Percentiles rank a stretch among this genome's conserved stretches.
Conservation (phyloP, 2,113 vertebrate genomes). For the Xenus cinereus region DNA sequence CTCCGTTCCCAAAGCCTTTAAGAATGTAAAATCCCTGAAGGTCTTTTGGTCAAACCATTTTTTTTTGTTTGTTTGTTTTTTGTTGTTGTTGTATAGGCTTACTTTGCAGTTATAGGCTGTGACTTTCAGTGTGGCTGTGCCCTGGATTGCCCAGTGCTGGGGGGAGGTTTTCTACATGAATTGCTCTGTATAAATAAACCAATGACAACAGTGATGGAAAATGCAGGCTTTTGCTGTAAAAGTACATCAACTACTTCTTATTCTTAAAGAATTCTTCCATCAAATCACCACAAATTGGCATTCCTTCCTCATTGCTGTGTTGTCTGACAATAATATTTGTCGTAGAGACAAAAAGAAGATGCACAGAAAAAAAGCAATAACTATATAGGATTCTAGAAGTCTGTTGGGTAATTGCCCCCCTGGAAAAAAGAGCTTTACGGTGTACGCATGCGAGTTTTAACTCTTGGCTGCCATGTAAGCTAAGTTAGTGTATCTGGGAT, state of each 20-base stretch:
- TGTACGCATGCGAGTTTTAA: neutral
- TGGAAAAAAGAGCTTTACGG: constrained; percentile 15
- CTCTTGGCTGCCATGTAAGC: neutral
- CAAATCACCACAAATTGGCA: constrained; percentile 22
- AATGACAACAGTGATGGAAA: constrained; percentile 46
- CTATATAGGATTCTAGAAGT: neutral
- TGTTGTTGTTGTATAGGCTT: neutral
- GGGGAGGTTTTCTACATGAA: constrained; percentile 60
- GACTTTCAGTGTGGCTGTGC: neutral
- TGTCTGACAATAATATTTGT: constrained; percentile 1
- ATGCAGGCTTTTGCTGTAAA: constrained; percentile 51
- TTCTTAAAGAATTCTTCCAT: constrained; percentile 31
- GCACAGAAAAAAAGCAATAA: neutral
- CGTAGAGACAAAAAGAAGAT: neutral
- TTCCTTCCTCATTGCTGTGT: neutral
- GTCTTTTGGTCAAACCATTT: neutral
- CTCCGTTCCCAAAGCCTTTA: neutral
- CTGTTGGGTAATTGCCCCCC: constrained; percentile 2
- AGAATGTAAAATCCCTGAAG: neutral
- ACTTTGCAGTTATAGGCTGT: constrained; percentile 14
- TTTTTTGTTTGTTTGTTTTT: neutral
- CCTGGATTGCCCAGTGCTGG: constrained; percentile 46
- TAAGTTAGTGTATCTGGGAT: neutral
- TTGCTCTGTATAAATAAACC: constrained; percentile 58
- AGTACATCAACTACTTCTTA: constrained; percentile 39